phyloP scores from a whole-genome alignment of 1,140 invertebrate genomes.

The Drosophila pectinifera region DNA sequence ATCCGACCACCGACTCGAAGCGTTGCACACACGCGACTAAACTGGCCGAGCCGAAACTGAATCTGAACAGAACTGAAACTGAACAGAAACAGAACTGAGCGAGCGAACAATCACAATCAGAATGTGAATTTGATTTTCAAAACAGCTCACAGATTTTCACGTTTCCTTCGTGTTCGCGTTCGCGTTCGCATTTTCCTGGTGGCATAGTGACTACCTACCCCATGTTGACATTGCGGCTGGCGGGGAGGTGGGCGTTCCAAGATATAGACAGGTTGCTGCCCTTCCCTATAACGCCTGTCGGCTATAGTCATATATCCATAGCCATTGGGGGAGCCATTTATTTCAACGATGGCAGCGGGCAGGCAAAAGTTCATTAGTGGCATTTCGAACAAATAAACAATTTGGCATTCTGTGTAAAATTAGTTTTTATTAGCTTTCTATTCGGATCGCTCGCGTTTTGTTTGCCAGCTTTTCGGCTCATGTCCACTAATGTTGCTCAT shows the following conservation, averaged over 20 bases:
- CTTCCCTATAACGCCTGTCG: slow-evolving; percentile 12
- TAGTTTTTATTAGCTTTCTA: slow-evolving; percentile 71
- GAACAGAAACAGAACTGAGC: slow-evolving; percentile 17
- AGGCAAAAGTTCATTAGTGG: slow-evolving; percentile 65
- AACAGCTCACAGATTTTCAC: slow-evolving; percentile 39
- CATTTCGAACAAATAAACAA: slow-evolving; percentile 73
- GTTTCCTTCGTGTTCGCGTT: slow-evolving; percentile 21
- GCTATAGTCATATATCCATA: slow-evolving; percentile 3
- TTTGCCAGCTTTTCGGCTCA: slow-evolving; percentile 57
- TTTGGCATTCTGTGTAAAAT: slow-evolving; percentile 67
- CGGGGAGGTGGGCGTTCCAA: slow-evolving; percentile 10
- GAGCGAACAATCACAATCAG: slow-evolving; percentile 66
- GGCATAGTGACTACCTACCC: slow-evolving; percentile 2
- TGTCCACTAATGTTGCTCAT: slow-evolving; percentile 31
- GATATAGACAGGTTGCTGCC: slow-evolving; percentile 25
- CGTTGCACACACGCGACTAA: slow-evolving; percentile 75
- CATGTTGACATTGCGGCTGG: slow-evolving; percentile 45
- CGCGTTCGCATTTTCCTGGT: slow-evolving; percentile 15
- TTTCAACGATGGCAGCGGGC: slow-evolving; percentile 18
- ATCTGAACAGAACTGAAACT: too few species aligned
- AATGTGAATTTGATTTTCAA: slow-evolving; percentile 67
- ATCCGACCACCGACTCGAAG: slow-evolving; percentile 60
- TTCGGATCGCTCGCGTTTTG: slow-evolving; percentile 41
- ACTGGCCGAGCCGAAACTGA: slow-evolving; percentile 25
- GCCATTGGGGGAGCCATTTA: slow-evolving; percentile 23